Conservation (phyloP, 2,113 vertebrate genomes). For the Glareola pratincola region DNA sequence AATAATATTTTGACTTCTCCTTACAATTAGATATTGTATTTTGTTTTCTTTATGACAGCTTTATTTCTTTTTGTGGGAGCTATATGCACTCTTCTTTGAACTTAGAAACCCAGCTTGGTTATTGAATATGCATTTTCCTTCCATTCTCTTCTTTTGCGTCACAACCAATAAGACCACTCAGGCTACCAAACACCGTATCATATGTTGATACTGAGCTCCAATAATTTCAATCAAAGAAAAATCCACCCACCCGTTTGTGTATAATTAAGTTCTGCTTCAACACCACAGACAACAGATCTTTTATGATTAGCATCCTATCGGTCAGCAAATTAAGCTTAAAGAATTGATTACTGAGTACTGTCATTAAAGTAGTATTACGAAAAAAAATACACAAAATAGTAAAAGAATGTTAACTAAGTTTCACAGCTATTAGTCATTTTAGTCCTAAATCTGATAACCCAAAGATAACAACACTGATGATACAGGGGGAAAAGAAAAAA, state of each 20-base stretch:
- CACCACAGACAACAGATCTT: neutral
- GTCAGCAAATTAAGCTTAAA: neutral
- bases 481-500: neutral
- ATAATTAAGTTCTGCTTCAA: neutral
- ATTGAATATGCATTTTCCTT: neutral
- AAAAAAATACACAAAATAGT: neutral
- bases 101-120: neutral
- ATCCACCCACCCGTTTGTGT: neutral
- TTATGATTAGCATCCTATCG: neutral
- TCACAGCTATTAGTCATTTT: neutral
- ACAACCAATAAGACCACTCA: neutral
- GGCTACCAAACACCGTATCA: neutral
- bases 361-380: neutral
- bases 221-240: neutral
- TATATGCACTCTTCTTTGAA: neutral
- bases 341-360: neutral
- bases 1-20: neutral
- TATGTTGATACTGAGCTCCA: neutral
- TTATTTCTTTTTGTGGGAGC: neutral
- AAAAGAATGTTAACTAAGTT: neutral
- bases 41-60: neutral
- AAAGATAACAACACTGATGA: neutral
- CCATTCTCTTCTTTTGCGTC: fast-evolving
- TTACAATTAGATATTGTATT: neutral
- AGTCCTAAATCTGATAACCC: neutral